Evolutionary conservation across 2,113 vertebrate genomes (phyloP).

Genomic region (Parus major): DNA sequence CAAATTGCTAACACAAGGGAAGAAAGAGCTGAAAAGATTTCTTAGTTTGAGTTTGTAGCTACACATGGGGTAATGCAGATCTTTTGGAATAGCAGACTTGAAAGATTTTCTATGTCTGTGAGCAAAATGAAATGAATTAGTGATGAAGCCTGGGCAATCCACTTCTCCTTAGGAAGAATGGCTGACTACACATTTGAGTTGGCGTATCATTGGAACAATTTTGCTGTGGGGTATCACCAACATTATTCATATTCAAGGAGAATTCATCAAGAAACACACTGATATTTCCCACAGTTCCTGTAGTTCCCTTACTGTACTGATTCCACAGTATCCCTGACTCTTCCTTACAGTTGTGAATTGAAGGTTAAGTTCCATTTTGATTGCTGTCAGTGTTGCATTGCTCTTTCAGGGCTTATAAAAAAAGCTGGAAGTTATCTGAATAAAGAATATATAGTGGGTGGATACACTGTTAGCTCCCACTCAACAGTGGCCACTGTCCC

Average conservation of each 20-base stretch:
- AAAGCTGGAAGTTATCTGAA: not conserved
- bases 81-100: not conserved
- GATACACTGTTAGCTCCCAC: not conserved
- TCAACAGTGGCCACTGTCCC: not conserved
- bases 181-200: not conserved
- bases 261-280: not conserved
- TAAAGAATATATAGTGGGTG: not conserved
- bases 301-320: not conserved
- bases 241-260: not conserved
- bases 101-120: not conserved
- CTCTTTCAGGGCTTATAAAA: not conserved
- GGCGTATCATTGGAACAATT: fast-evolving
- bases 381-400: not conserved
- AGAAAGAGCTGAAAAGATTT: not conserved
- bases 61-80: not conserved
- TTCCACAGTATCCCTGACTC: not conserved
- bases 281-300: not conserved
- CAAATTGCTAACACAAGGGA: not conserved
- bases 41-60: not conserved
- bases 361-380: not conserved
- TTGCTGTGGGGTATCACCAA: not conserved
- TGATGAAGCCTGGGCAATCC: not conserved
- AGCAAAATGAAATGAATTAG: not conserved
- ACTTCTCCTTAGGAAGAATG: not conserved
- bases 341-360: not conserved